Base-by-base conservation (phyloP, 2,797 vertebrate species). In the Garrulus glandarius region DNA sequence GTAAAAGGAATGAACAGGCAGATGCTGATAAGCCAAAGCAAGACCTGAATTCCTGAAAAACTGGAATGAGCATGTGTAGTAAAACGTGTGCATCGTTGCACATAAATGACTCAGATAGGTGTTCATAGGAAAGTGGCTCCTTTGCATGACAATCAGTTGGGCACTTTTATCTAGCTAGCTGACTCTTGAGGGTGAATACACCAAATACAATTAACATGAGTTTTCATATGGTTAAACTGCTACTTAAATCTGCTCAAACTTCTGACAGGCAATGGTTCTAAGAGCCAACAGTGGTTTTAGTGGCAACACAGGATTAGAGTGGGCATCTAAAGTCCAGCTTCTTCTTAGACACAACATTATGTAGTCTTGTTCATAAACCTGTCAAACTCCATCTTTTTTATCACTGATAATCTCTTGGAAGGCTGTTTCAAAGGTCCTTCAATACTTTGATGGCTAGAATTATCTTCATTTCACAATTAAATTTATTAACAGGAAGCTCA, bases 1-100 rank as follows among this genome's bases (percentile, higher is more conserved):
- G 15, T 46, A 67, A 89, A 59, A 82, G 37, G 21, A 67, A 74
- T 47, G 34, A 41, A 37, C 29, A 57, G 30, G 44, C 29, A 70
- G 56, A 41, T 74, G 29, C 32, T 50, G 60, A 89, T 74, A 80
- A 87, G 27, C 8, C 34, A 84, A 82, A 86, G 18, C 55, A 82
- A 94, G 70, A 56, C 43, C 5, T 74, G 72, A 82, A 84, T 84
- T 93, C 81, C 67, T 87, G 92, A 91, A 94, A 91, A 95, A 93
- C 70, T 84, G 56, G 81, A 89, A 84, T 30, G 53, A 91, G 9
- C 9, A 19, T 41, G 46, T 87, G 14, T 36, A 46, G 44, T 27
- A 89, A 79, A 56, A 49, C 9, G 3, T 2, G 4, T 36, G 9
- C 14, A 10, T 63, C 14, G 0, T 8, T 87, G 41, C 27, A 71